Conservation (phyloP, 2,797 vertebrate genomes). For the Peromyscus attwateri region DNA sequence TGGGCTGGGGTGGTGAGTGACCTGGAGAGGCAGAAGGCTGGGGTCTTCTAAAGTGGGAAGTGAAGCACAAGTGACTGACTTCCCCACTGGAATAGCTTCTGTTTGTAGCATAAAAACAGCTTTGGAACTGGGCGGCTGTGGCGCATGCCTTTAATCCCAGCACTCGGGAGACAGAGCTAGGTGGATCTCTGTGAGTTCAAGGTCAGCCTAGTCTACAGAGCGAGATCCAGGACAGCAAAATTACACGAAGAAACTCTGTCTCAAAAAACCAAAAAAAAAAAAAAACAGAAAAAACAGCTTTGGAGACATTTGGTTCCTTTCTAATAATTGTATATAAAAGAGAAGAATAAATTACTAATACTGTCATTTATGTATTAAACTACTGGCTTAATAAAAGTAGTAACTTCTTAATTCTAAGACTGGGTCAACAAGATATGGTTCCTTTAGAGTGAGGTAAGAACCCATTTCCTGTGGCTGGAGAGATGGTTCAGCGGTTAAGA, state of each 20-base stretch:
- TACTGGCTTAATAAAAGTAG: background rate
- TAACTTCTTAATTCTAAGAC: constrained; percentile 50
- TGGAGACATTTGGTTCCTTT: constrained; percentile 26
- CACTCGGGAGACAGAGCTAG: too few relatives aligned
- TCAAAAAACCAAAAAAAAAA: too few relatives aligned
- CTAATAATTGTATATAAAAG: background rate
- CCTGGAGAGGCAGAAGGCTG: background rate
- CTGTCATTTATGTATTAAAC: background rate
- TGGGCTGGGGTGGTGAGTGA: background rate
- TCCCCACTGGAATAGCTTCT: background rate
- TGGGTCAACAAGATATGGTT: background rate
- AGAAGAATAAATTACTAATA: background rate
- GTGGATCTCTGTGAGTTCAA: too few relatives aligned
- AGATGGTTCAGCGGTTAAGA: background rate
- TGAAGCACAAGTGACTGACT: background rate
- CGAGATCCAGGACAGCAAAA: too few relatives aligned
- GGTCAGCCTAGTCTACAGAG: too few relatives aligned
- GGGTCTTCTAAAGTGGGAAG: too few relatives aligned
- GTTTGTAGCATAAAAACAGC: background rate
- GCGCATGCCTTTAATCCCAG: too few relatives aligned
- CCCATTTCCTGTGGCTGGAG: background rate
- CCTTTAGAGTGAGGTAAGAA: background rate
- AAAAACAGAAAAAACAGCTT: background rate
- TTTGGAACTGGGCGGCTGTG: too few relatives aligned
- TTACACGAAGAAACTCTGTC: too few relatives aligned